Base-by-base conservation (phyloP, 2,888 invertebrate species). In the Drosophila siamana region DNA sequence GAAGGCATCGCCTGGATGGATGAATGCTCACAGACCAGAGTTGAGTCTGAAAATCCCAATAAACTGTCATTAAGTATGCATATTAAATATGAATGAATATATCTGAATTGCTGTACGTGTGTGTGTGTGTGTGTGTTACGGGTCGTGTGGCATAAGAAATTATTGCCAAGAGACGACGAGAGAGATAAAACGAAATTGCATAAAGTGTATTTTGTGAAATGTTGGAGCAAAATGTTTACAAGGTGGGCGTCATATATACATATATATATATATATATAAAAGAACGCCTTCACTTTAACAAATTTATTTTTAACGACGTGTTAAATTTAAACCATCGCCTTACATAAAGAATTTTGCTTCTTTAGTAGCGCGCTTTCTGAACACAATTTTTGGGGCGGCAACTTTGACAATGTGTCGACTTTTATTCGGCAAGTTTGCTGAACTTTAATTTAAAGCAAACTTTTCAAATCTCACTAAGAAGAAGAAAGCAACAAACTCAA, bases 61-160 rank as follows among this genome's bases (percentile, higher is more conserved):
- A 77, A 77, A 64, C 60, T 69, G 61, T 63, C 80, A 77, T 88
- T 80, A 88, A 83, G 74, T 86, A 88, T 88, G 69, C 74, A 88
- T 68, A 69, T 41, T 41, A 65, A 66, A 77, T 61, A 71, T 72
- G 46, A 22, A 59, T 43, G 43, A 33, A 60, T 22, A 47, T 50
- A 40, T 55, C 15, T 56, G 24, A 40, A 59, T 52, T 26, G 36
- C 59, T 46, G 63, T 15, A 22, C n/a, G 26, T 46, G 54, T 44
- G 50, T 38, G 11, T 22, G 13, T 15, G 22, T 16, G 24, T 51
- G 22, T 52, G 16, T 9, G 24, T 46, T 38, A 1, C 4, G 19
- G 11, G 9, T 28, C 15, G 61, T 46, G 43, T 41, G 52, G 43
- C 57, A 50, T 43, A 62, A 56, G 67, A 82, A 69, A 68, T 64